Evolutionary conservation across 2,888 invertebrate genomes (phyloP).

Genomic region (Sympetrum striolatum): DNA sequence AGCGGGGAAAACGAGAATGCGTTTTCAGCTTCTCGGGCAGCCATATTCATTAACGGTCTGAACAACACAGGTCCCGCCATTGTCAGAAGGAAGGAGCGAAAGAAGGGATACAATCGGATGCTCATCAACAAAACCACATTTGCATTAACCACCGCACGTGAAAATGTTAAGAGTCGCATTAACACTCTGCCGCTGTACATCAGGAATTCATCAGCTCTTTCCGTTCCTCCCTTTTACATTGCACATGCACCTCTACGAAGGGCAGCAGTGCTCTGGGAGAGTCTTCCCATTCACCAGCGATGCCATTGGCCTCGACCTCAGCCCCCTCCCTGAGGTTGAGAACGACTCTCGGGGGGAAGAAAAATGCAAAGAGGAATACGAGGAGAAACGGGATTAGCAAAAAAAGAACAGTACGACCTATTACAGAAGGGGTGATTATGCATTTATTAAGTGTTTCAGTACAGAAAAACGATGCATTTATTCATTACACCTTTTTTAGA

Average conservation of each 20-base stretch:
- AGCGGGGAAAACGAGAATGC: not conserved
- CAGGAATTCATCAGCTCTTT: conserved; percentile 9
- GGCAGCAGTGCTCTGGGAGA: not conserved
- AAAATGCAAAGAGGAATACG: not conserved
- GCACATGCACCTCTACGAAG: not conserved
- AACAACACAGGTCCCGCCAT: not conserved
- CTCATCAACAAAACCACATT: not conserved
- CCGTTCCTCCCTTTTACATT: not conserved
- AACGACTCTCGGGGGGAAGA: not conserved
- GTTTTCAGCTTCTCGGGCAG: not conserved
- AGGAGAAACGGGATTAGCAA: not conserved
- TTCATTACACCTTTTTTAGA: too few relatives aligned
- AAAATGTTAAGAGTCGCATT: not conserved
- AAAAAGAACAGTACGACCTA: not conserved
- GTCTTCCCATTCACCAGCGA: not conserved
- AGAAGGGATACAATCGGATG: not conserved
- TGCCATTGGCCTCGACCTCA: not conserved
- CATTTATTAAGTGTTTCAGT: not conserved
- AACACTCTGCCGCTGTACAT: not conserved
- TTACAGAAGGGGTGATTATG: not conserved
- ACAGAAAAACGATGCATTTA: too few relatives aligned
- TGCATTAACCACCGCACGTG: not conserved
- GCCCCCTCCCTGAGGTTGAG: not conserved
- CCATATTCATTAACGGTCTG: not conserved
- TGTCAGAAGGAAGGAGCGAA: not conserved